A percentile compares a stretch with the other conserved stretches of the same genome.
These are phyloP conservation scores for Trichogramma pretiosum DNA, from an alignment of 1,140 invertebrate species.

Conservation along the genomic window DNA sequence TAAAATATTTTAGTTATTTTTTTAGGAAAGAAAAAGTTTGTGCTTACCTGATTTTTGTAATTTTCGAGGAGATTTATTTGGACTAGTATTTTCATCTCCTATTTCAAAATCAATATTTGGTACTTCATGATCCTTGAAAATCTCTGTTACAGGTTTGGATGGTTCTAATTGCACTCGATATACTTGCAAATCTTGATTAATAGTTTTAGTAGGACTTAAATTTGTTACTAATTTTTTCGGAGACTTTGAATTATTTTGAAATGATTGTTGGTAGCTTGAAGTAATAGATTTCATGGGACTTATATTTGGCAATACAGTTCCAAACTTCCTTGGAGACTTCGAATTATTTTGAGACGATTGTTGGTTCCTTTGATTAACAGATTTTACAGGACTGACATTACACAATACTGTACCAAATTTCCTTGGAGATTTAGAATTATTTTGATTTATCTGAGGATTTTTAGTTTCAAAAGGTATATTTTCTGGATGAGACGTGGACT, in stretches of 20 bases:
- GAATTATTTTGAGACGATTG: no score
- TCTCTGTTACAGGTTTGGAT: no score
- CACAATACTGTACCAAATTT: no score
- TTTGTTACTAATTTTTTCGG: neutral
- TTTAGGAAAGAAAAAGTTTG: no score
- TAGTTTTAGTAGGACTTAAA: conserved; percentile 2
- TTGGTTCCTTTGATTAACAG: no score
- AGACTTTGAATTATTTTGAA: conserved; percentile 1
- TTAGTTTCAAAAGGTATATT: neutral
- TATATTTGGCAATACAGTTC: conserved; percentile 29
- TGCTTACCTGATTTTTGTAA: conserved; percentile 7
- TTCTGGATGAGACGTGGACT: neutral
- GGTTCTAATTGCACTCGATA: neutral
- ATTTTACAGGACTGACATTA: no score
- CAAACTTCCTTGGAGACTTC: no score
- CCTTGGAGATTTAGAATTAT: conserved; percentile 17
- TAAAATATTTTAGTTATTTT: conserved; percentile 6
- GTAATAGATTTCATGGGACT: neutral
- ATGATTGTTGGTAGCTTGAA: neutral
- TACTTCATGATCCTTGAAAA: no score
- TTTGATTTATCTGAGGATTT: conserved; percentile 3
- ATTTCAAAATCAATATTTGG: no score
- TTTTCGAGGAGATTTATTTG: conserved; percentile 10
- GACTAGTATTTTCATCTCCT: no score
- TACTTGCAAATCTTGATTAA: neutral